Base-by-base conservation (phyloP, 1,140 invertebrate species). In the Drosophila serrata region DNA sequence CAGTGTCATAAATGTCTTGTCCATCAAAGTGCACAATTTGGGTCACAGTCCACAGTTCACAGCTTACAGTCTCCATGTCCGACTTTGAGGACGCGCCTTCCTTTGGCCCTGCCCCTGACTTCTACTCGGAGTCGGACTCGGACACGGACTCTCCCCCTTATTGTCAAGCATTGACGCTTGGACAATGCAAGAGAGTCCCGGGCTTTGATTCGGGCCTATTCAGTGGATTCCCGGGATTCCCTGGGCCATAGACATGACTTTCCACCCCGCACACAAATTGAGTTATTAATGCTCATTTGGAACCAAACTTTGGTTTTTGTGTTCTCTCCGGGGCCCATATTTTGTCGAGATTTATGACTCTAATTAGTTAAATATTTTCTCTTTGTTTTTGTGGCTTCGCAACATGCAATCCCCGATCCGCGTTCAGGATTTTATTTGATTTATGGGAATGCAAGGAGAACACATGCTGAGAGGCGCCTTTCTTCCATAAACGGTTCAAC, bases 1-100 rank as follows among this genome's bases (percentile, higher is more conserved):
- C 65, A 69, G 46, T 55, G 69, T 72, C 82, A 86, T 86, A 86
- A 86, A 86, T 79, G 84, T 86, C 79, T 88, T 74, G 82, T 74
- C 82, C 76, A 67, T 87, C 82, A 78, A 76, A 69, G 63, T 49
- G 63, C 57, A 61, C 69, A 60, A 86, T 86, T 76, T 87, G 82
- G 82, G 82, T 87, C 82, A 82, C 60, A 56, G 42, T 61, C 58
- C 33, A 55, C 31, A 49, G 48, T 49, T 31, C 48, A 35, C 33
- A 37, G 51, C 33, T 37, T 22, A 55, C 51, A 24, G 51, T 40
- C 64, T 49, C 24, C n/a, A 31, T 45, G 22, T 15, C 64, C 17
- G 55, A 51, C 61, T 45, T 33, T 46, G 55, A 62, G 73, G 59
- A 75, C 75, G 33, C 63, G 53, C 82, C 75, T 81, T 64, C 57